Conservation (phyloP, 1,140 invertebrate genomes). For the Anoplophora glabripennis region DNA sequence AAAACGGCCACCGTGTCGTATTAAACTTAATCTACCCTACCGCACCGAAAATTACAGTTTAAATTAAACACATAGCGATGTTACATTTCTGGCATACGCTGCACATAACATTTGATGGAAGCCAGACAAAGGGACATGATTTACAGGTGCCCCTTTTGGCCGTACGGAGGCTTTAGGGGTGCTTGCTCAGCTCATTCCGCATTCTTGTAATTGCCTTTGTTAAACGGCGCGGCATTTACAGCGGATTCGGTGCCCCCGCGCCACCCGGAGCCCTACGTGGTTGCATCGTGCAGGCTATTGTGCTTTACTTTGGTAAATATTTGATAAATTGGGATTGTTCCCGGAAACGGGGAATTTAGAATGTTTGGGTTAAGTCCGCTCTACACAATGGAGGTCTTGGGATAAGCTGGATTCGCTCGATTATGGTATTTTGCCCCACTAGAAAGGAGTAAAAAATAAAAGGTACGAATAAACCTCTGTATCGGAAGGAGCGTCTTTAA, state of each 20-base stretch:
- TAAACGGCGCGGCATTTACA: slow-evolving; percentile 3
- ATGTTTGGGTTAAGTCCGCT: background rate
- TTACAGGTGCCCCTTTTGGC: background rate
- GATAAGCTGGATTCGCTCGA: too few relatives aligned
- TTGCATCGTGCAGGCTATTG: too few relatives aligned
- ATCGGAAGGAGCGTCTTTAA: too few relatives aligned
- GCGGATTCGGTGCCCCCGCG: background rate
- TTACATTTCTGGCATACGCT: slow-evolving; percentile 1
- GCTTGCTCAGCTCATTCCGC: too few relatives aligned
- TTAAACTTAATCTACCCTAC: slow-evolving; percentile 17
- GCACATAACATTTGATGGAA: background rate
- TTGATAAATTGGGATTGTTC: slow-evolving; percentile 5
- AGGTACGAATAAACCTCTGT: too few relatives aligned
- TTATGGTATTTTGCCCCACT: too few relatives aligned
- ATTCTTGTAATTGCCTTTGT: background rate
- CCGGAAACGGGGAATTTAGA: slow-evolving; percentile 7
- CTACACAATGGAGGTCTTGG: too few relatives aligned
- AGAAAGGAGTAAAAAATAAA: too few relatives aligned
- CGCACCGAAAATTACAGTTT: slow-evolving; percentile 2
- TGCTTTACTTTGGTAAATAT: background rate
- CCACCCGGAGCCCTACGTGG: too few relatives aligned
- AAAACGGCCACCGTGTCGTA: too few relatives aligned
- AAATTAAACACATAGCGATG: background rate
- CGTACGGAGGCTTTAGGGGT: too few relatives aligned
- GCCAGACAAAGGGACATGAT: background rate